phyloP scores from a whole-genome alignment of 2,888 invertebrate species.

The Deilephila elpenor region DNA sequence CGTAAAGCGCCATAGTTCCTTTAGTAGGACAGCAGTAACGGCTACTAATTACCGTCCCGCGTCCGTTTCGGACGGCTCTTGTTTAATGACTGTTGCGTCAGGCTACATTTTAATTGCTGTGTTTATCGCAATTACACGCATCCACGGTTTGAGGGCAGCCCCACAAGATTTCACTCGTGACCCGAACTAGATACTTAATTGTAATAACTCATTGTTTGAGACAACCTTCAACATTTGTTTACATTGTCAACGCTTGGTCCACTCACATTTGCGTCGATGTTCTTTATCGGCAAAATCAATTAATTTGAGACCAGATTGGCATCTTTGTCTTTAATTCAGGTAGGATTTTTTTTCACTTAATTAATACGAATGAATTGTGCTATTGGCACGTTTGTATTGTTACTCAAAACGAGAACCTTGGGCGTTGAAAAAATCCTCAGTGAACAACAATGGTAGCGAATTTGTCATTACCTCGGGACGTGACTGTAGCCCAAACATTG shows the following conservation, averaged over 20 bases:
- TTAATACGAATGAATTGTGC: slow-evolving; percentile 70
- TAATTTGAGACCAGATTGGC: slow-evolving; percentile 3
- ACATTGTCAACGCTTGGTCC: not conserved
- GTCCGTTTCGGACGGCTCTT: slow-evolving; percentile 32
- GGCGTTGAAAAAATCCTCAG: slow-evolving; percentile 70
- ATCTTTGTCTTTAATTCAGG: slow-evolving; percentile 20
- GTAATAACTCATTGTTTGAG: slow-evolving; percentile 64
- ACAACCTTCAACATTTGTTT: slow-evolving; percentile 46
- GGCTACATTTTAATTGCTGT: slow-evolving; percentile 72
- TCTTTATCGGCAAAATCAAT: not conserved
- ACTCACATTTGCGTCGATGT: not conserved
- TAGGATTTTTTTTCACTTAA: slow-evolving; percentile 50
- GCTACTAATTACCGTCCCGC: slow-evolving; percentile 29
- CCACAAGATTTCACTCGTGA: slow-evolving; percentile 78
- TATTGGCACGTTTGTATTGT: slow-evolving; percentile 77
- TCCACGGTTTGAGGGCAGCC: slow-evolving; percentile 76
- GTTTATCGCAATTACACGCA: slow-evolving; percentile 81
- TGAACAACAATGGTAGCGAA: slow-evolving; percentile 75
- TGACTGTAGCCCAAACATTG: slow-evolving; percentile 73
- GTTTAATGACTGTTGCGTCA: slow-evolving; percentile 67
- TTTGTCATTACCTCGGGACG: slow-evolving; percentile 78
- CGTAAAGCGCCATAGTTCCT: not conserved
- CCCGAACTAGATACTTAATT: slow-evolving; percentile 71
- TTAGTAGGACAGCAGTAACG: slow-evolving; percentile 46
- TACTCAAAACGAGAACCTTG: slow-evolving; percentile 74